A percentile compares a stretch with the other conserved stretches of the same genome.
Conservation (phyloP, 2,113 vertebrate species). For the Sterna hirundo region DNA sequence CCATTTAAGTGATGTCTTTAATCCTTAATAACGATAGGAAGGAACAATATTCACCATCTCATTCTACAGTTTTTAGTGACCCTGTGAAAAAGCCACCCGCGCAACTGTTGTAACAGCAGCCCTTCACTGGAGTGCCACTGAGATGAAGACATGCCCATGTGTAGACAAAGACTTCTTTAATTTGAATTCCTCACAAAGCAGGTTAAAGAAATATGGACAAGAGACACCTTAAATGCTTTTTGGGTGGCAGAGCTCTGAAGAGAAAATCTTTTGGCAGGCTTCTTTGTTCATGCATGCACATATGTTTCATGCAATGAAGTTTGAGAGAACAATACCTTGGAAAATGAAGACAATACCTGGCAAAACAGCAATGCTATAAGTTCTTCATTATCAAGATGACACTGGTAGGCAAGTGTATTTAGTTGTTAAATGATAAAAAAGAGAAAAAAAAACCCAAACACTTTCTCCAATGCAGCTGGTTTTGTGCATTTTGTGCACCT, state of each 20-base stretch:
- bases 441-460: neutral
- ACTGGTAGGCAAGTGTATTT: neutral
- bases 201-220: neutral
- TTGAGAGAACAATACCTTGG: neutral
- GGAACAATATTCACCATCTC: neutral
- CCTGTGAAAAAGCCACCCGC: neutral
- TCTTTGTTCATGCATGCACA: neutral
- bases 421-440: neutral
- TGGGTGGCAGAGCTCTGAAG: neutral
- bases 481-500: neutral
- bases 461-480: neutral
- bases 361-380: neutral
- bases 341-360: neutral
- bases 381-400: neutral
- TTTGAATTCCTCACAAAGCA: neutral
- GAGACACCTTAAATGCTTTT: neutral
- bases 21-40: neutral
- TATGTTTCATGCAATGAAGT: neutral
- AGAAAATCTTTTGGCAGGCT: neutral
- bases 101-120: accelerated
- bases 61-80: neutral
- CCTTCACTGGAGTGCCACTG: neutral
- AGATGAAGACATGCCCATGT: neutral
- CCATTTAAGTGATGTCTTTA: neutral
- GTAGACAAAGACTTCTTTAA: neutral